Conservation (phyloP, 1,140 invertebrate species). For the Centruroides vittatus region DNA sequence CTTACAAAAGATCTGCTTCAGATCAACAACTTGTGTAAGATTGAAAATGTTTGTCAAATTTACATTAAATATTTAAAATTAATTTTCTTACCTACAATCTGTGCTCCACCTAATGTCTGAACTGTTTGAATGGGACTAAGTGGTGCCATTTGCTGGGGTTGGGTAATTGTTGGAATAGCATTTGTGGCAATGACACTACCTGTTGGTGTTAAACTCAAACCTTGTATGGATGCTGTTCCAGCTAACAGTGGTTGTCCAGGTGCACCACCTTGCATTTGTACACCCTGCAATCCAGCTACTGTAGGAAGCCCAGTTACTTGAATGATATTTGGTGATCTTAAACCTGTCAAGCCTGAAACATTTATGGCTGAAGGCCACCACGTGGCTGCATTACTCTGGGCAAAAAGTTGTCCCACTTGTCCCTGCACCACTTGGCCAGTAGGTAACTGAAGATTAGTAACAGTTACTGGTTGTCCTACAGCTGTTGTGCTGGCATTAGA, state of each 20-base stretch:
- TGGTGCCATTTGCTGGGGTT: slow-evolving; percentile 21
- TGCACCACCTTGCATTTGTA: slow-evolving; percentile 26
- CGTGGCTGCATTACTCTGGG: slow-evolving; percentile 3
- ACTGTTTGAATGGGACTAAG: slow-evolving; percentile 26
- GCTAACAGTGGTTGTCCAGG: slow-evolving; percentile 25
- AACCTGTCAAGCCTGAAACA: slow-evolving; percentile 15
- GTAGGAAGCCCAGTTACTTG: slow-evolving; percentile 19
- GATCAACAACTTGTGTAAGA: no score
- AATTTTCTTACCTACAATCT: slow-evolving; percentile 26
- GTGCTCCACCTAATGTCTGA: slow-evolving; percentile 26
- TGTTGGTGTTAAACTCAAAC: slow-evolving; percentile 18
- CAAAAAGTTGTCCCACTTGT: slow-evolving; percentile 18
- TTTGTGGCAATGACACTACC: slow-evolving; percentile 18
- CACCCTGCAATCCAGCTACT: slow-evolving; percentile 22
- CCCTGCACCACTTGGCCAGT: slow-evolving; percentile 25
- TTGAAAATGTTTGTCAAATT: no score
- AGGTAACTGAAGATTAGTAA: slow-evolving; percentile 25
- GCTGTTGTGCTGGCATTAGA: slow-evolving; percentile 16
- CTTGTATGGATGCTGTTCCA: slow-evolving; percentile 21
- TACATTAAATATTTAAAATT: no score
- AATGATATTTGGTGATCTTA: slow-evolving; percentile 20
- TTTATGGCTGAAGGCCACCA: slow-evolving; percentile 18
- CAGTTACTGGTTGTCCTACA: slow-evolving; percentile 27
- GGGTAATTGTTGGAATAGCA: slow-evolving; percentile 13
- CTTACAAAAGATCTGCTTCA: no score